A percentile compares a stretch with the other conserved stretches of the same genome.
Evolutionary conservation across 2,888 invertebrate genomes (phyloP).

Genomic region (Drosophila yooni): DNA sequence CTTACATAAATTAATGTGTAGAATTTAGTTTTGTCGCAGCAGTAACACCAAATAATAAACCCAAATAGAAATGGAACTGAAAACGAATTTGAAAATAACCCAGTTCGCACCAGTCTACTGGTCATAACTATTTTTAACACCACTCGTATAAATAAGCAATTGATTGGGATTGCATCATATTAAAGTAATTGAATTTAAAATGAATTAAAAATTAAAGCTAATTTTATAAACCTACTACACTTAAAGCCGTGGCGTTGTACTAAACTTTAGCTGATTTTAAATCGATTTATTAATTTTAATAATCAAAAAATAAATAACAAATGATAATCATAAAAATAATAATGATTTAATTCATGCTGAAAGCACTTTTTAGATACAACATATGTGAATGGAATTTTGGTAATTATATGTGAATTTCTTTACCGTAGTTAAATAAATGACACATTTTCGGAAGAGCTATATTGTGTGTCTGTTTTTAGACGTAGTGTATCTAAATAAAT

Average conservation of each 20-base stretch:
- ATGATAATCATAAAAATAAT: too few species aligned
- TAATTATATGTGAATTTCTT: not conserved
- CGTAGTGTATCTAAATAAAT: slow-evolving; percentile 14
- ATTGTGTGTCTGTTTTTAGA: not conserved
- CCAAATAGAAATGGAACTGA: slow-evolving; percentile 17
- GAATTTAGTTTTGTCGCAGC: slow-evolving; percentile 72
- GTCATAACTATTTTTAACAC: slow-evolving; percentile 41
- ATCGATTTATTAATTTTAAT: not conserved
- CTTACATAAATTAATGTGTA: slow-evolving; percentile 81
- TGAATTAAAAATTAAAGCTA: not conserved
- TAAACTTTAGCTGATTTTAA: not conserved
- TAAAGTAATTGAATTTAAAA: not conserved
- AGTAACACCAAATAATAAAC: slow-evolving; percentile 37
- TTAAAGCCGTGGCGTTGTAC: not conserved
- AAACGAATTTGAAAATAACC: slow-evolving; percentile 1
- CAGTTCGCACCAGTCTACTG: slow-evolving; percentile 1
- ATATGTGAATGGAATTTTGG: not conserved
- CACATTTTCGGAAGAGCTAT: not conserved
- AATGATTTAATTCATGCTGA: not conserved
- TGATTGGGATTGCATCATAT: not conserved
- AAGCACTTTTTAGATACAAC: not conserved
- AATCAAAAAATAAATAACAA: not conserved
- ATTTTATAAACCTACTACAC: not conserved
- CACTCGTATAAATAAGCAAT: slow-evolving; percentile 32
- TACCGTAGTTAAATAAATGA: not conserved